Percentiles rank a stretch among this genome's conserved stretches.
These are phyloP conservation scores for Eucriotettix oculatus DNA, from an alignment of 2,888 invertebrate species.

Conservation along the genomic window DNA sequence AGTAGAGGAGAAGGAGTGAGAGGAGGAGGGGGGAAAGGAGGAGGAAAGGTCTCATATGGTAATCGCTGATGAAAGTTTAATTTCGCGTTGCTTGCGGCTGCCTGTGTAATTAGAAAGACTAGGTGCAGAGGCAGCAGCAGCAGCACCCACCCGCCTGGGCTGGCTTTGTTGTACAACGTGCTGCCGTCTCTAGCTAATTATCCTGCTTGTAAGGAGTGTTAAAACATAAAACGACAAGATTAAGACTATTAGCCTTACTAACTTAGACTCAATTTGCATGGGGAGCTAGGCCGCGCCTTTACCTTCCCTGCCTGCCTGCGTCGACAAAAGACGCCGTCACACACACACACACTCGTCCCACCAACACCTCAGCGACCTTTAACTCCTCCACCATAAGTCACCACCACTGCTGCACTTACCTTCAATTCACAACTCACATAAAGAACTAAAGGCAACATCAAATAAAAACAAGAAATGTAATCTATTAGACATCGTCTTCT, in stretches of 20 bases:
- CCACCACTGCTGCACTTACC: too few species aligned
- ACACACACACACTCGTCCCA: too few species aligned
- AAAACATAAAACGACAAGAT: constrained; percentile 13
- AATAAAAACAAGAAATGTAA: too few species aligned
- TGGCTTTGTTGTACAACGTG: constrained; percentile 10
- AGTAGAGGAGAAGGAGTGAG: too few species aligned
- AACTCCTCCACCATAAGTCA: too few species aligned
- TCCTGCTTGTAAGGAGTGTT: constrained; percentile 10
- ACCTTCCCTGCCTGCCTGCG: too few species aligned
- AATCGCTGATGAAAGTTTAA: background rate
- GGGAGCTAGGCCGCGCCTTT: background rate
- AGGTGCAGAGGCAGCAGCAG: background rate
- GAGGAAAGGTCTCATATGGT: background rate
- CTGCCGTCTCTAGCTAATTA: constrained; percentile 11
- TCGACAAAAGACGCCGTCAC: too few species aligned
- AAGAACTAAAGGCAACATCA: too few species aligned
- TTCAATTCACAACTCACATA: too few species aligned
- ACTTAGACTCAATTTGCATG: constrained; percentile 10
- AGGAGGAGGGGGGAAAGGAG: too few species aligned
- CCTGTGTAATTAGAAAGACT: background rate
- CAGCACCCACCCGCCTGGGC: background rate
- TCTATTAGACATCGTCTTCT: too few species aligned
- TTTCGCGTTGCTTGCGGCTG: background rate
- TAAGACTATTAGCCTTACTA: constrained; percentile 11
- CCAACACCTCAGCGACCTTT: too few species aligned